A percentile compares a stretch with the other conserved stretches of the same genome.
phyloP scores from a whole-genome alignment of 2,888 invertebrate species.

The Papilio gigon region DNA sequence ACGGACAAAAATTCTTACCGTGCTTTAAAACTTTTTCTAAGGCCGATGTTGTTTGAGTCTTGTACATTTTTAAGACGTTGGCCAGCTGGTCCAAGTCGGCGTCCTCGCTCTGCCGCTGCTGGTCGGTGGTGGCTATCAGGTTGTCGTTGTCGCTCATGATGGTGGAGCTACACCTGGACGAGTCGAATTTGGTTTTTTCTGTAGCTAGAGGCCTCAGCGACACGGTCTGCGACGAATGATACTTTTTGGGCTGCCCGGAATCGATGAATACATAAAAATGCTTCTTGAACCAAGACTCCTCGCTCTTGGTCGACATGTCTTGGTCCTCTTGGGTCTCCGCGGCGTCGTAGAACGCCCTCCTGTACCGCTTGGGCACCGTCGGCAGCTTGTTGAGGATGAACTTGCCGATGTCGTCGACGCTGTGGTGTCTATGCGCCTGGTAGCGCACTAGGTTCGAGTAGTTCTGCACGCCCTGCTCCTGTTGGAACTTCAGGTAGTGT shows the following conservation, averaged over 20 bases:
- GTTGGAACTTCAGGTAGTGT: constrained; percentile 69
- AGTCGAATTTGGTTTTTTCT: constrained; percentile 25
- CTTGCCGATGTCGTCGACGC: constrained; percentile 75
- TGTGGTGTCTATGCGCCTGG: constrained; percentile 73
- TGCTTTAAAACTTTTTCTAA: constrained; percentile 15
- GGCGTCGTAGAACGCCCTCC: constrained; percentile 58
- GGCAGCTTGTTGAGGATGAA: constrained; percentile 70
- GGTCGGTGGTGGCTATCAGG: neutral
- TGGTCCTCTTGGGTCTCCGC: constrained; percentile 60
- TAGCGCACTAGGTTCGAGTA: constrained; percentile 68
- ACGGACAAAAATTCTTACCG: constrained; percentile 1
- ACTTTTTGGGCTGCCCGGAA: constrained; percentile 61
- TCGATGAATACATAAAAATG: constrained; percentile 69
- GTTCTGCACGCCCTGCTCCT: constrained; percentile 58
- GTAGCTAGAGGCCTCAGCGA: constrained; percentile 55
- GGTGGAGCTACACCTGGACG: neutral
- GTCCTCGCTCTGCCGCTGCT: constrained; percentile 4
- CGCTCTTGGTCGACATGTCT: constrained; percentile 66
- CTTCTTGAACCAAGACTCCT: constrained; percentile 71
- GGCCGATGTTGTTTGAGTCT: constrained; percentile 14
- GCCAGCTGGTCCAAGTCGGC: constrained; percentile 20
- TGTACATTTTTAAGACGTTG: constrained; percentile 19
- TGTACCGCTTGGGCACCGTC: constrained; percentile 49
- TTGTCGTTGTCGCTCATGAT: neutral
- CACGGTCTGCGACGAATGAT: constrained; percentile 62